These are phyloP conservation scores for Caiman crocodilus DNA, from an alignment of 2,797 vertebrate species.

Conservation along the genomic window DNA sequence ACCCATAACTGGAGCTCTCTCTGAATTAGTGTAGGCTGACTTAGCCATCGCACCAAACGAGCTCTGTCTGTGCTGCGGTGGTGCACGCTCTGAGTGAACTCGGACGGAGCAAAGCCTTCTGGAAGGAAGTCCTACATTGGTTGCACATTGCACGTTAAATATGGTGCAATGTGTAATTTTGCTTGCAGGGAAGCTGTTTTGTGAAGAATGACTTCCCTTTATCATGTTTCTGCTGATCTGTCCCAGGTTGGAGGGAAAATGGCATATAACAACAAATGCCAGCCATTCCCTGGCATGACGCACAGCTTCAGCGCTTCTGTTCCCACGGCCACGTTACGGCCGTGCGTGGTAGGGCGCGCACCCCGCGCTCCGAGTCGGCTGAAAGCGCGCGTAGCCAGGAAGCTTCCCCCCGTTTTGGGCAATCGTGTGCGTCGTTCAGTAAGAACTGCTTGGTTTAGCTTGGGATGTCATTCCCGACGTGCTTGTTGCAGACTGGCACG, in stretches of 20 bases:
- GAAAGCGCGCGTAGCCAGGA: background rate
- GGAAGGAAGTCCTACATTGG: background rate
- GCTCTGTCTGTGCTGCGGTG: rapidly evolving
- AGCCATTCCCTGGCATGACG: background rate
- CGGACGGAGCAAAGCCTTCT: background rate
- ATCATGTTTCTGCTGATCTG: rapidly evolving
- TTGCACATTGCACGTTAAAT: background rate
- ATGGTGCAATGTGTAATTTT: rapidly evolving
- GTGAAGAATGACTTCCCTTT: background rate
- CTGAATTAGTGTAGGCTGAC: background rate
- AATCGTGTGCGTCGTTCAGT: background rate
- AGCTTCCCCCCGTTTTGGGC: background rate
- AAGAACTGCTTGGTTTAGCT: background rate
- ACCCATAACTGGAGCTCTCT: too few species aligned
- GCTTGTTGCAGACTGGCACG: background rate
- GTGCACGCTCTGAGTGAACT: background rate
- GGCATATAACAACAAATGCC: background rate
- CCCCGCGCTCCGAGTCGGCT: background rate
- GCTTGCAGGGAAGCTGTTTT: background rate
- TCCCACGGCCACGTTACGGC: background rate
- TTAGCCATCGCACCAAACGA: background rate
- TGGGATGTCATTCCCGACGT: background rate
- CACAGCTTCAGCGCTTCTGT: background rate
- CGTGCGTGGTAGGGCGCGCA: background rate
- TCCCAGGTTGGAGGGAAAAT: background rate